A percentile compares a stretch with the other conserved stretches of the same genome.
phyloP scores from a whole-genome alignment of 2,113 vertebrate genomes.

The Gnathonemus echidnorhynchus region DNA sequence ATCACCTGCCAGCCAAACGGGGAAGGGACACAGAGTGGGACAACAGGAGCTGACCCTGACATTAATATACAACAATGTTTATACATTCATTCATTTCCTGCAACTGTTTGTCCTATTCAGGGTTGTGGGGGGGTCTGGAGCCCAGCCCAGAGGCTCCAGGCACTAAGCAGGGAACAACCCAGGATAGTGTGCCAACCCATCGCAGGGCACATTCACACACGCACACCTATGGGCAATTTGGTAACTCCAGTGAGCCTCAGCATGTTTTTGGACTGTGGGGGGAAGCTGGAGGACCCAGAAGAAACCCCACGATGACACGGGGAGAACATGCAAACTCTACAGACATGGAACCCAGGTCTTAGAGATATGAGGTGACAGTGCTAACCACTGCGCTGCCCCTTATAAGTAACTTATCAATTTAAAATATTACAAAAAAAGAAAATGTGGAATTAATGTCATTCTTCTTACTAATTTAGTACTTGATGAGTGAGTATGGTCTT shows the following conservation, averaged over 20 bases:
- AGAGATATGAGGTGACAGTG: not conserved
- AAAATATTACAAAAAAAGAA: not conserved
- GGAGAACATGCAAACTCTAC: not conserved
- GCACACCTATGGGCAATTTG: not conserved
- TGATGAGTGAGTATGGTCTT: not conserved
- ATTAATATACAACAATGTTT: not conserved
- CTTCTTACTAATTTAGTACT: not conserved
- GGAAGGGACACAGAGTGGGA: too few relatives aligned
- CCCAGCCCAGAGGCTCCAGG: not conserved
- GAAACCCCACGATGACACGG: not conserved
- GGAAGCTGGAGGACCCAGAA: not conserved
- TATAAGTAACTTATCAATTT: not conserved
- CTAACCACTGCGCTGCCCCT: not conserved
- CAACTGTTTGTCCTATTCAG: not conserved
- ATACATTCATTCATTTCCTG: not conserved
- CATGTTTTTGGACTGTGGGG: not conserved
- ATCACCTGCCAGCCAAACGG: too few relatives aligned
- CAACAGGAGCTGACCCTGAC: too few relatives aligned
- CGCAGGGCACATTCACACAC: not conserved
- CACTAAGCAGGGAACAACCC: not conserved
- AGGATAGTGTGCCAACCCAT: not conserved
- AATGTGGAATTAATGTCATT: not conserved
- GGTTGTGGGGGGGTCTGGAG: not conserved
- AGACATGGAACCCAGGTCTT: not conserved
- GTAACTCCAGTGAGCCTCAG: not conserved